Conservation (phyloP, 2,113 vertebrate genomes). For the Rhinoderma darwinii region DNA sequence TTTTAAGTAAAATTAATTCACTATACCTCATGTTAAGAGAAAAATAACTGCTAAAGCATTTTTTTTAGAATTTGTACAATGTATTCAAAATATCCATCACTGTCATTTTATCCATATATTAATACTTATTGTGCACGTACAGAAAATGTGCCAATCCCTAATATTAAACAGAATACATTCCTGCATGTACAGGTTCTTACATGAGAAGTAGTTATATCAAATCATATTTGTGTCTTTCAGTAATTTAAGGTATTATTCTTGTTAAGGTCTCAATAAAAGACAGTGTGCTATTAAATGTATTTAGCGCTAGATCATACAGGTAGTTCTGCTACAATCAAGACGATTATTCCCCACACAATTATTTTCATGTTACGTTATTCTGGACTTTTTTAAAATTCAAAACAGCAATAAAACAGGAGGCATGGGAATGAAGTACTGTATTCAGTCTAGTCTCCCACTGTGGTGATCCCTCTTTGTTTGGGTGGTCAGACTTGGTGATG, state of each 20-base stretch:
- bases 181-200: conserved; percentile 4
- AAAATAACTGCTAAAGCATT: not conserved
- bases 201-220: not conserved
- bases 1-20: too few relatives aligned
- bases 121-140: not conserved
- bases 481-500: too few relatives aligned
- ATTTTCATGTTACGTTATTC: too few relatives aligned
- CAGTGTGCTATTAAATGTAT: too few relatives aligned
- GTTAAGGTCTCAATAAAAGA: too few relatives aligned
- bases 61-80: not conserved
- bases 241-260: not conserved
- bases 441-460: too few relatives aligned
- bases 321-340: not conserved
- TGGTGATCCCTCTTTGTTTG: too few relatives aligned
- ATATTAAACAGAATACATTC: conserved; percentile 27
- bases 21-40: too few relatives aligned
- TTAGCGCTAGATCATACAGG: not conserved
- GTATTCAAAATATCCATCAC: conserved; percentile 3
- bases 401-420: too few relatives aligned
- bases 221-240: conserved; percentile 24
- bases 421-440: too few relatives aligned
- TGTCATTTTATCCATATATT: not conserved
- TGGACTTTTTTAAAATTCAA: too few relatives aligned
- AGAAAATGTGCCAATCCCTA: conserved; percentile 13
- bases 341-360: not conserved